A percentile compares a stretch with the other conserved stretches of the same genome.
phyloP scores from a whole-genome alignment of 2,888 invertebrate species.

The Sarcophaga rosellei region DNA sequence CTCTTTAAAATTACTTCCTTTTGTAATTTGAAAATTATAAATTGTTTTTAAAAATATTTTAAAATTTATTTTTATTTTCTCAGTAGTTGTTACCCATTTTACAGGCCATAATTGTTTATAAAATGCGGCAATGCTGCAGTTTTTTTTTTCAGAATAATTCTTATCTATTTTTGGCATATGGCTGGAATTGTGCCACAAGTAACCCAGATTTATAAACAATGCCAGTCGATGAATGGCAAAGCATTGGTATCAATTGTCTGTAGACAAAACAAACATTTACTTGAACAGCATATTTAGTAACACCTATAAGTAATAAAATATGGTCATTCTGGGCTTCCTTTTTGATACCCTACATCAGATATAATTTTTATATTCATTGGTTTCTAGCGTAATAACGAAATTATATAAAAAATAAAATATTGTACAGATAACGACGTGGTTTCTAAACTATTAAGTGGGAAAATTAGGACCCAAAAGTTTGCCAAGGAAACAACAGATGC shows the following conservation, averaged over 20 bases:
- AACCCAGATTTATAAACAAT: conserved; percentile 49
- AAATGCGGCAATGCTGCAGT: conserved; percentile 35
- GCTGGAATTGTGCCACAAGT: conserved; percentile 49
- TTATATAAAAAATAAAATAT: no score
- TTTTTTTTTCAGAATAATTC: conserved; percentile 14
- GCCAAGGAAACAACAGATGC: no score
- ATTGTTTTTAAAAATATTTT: not conserved
- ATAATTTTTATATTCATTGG: no score
- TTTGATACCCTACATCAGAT: no score
- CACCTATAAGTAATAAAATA: not conserved
- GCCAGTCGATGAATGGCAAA: conserved; percentile 24
- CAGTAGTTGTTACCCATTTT: conserved; percentile 13
- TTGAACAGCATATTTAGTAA: conserved; percentile 11
- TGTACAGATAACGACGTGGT: no score
- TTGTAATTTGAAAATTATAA: not conserved
- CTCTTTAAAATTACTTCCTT: not conserved
- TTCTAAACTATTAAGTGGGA: no score
- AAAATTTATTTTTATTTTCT: not conserved
- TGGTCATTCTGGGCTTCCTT: not conserved
- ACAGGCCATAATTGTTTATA: conserved; percentile 2
- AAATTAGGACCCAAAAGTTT: no score
- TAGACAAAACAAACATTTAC: conserved; percentile 24
- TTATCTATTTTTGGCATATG: conserved; percentile 56
- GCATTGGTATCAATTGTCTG: conserved; percentile 43
- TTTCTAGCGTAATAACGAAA: no score